These are phyloP conservation scores for Leucosticte australis DNA, from an alignment of 2,113 vertebrate genomes.

Conservation along the genomic window DNA sequence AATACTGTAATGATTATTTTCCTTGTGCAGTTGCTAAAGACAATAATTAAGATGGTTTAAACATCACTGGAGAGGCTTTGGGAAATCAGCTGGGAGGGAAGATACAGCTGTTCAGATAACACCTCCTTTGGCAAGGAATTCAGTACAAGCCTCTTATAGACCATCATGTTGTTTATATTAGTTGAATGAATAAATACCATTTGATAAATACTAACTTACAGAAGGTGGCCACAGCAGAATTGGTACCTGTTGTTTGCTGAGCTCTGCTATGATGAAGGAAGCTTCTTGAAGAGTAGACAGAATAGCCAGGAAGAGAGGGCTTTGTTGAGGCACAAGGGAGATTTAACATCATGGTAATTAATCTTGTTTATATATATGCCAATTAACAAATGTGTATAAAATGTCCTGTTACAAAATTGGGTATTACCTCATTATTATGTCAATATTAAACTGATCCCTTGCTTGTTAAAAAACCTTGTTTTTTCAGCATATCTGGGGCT, in stretches of 20 bases:
- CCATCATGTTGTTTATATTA: background rate
- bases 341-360: background rate
- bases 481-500: background rate
- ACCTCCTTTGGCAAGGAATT: background rate
- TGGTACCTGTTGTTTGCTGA: background rate
- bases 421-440: background rate
- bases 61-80: background rate
- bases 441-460: background rate
- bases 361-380: background rate
- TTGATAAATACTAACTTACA: background rate
- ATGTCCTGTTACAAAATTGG: background rate
- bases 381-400: background rate
- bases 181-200: background rate
- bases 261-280: background rate
- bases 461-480: background rate
- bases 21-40: background rate
- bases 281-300: background rate
- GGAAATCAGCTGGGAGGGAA: background rate
- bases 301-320: background rate
- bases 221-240: background rate
- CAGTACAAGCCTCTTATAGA: background rate
- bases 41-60: background rate
- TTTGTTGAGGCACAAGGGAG: background rate
- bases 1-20: slow-evolving; percentile 37
- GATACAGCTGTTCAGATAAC: background rate